Conservation (phyloP, 2,888 invertebrate species). For the Drosophila percnosoma region DNA sequence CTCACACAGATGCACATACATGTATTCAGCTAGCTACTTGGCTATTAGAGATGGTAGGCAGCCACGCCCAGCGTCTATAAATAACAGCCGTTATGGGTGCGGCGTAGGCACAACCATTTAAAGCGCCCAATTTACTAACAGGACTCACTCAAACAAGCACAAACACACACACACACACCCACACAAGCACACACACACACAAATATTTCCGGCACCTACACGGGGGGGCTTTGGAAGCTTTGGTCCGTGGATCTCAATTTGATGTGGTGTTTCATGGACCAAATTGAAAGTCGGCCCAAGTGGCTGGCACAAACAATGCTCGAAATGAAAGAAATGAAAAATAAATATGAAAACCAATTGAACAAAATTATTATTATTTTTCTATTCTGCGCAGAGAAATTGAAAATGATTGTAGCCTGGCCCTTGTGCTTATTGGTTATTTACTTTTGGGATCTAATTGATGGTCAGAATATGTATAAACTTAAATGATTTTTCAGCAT, state of each 20-base stretch:
- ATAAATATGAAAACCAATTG: conserved; percentile 63
- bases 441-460: conserved; percentile 26
- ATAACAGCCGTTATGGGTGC: conserved; percentile 26
- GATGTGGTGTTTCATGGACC: conserved; percentile 49
- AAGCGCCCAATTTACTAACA: conserved; percentile 43
- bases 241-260: conserved; percentile 54
- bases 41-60: conserved; percentile 40
- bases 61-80: conserved; percentile 37
- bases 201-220: neutral
- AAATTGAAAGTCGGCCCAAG: conserved; percentile 59
- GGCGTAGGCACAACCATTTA: conserved; percentile 19
- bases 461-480: neutral
- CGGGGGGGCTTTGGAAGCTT: conserved; percentile 28
- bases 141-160: conserved; percentile 10
- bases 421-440: conserved; percentile 19
- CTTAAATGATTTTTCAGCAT: neutral
- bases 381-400: conserved; percentile 58
- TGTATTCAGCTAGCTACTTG: conserved; percentile 21
- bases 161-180: neutral
- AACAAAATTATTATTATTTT: conserved; percentile 61
- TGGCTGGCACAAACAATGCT: conserved; percentile 14
- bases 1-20: neutral
- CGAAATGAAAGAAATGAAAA: conserved; percentile 17
- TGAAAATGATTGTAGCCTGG: conserved; percentile 53
- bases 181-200: neutral